phyloP scores from a whole-genome alignment of 2,797 vertebrate genomes.

The Cyprinella venusta region DNA sequence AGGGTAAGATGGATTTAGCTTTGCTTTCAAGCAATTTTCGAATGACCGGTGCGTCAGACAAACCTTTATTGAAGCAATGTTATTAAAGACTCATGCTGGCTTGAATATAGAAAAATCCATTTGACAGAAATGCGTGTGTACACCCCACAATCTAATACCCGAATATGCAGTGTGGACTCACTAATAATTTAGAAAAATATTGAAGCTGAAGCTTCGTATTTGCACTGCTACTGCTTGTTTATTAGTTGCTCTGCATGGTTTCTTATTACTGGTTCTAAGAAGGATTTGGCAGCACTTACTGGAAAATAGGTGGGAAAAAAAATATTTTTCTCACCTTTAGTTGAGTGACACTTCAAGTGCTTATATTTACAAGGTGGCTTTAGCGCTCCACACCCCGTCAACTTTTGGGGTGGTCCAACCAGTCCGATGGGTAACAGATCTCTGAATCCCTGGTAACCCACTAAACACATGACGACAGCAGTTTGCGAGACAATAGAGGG shows the following conservation, averaged over 20 bases:
- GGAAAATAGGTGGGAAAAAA: constrained; percentile 1
- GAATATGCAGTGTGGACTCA: background rate
- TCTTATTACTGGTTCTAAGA: background rate
- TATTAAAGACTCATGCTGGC: constrained; percentile 18
- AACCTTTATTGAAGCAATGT: constrained; percentile 2
- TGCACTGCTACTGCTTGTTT: constrained; percentile 4
- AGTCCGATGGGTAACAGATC: constrained; percentile 74
- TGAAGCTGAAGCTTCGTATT: constrained; percentile 1
- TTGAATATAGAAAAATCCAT: constrained; percentile 18
- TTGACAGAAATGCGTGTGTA: background rate
- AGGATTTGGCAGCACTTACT: constrained; percentile 32
- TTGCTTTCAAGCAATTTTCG: background rate
- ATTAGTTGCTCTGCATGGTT: constrained; percentile 16
- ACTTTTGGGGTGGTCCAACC: constrained; percentile 68
- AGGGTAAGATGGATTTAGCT: constrained; percentile 71
- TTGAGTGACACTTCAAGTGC: constrained; percentile 40
- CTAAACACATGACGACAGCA: constrained; percentile 29
- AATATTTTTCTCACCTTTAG: background rate
- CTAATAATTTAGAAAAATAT: constrained; percentile 12
- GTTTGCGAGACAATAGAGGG: constrained; percentile 12
- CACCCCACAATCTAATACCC: background rate
- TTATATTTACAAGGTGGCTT: constrained; percentile 16
- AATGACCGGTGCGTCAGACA: background rate
- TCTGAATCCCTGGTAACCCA: constrained; percentile 58
- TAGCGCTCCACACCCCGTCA: constrained; percentile 49